Base-by-base conservation (phyloP, 1,140 invertebrate genomes). In the Gonioctena quinquepunctata region DNA sequence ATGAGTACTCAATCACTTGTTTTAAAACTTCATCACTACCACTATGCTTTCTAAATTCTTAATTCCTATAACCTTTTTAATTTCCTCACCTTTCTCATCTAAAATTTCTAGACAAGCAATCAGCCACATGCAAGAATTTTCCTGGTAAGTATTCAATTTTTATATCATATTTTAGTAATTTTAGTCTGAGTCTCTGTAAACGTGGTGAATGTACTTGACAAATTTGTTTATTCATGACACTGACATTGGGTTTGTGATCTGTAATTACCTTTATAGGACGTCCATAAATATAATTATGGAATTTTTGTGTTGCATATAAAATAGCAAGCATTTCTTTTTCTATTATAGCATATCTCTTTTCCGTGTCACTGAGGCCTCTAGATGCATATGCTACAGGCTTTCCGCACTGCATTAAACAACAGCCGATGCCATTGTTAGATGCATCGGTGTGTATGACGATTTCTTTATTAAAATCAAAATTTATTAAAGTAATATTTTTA, bases 211-310 rank as follows among this genome's bases (percentile, higher is more conserved):
- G 28, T 8, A 63, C 23, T 64, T 63, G 50, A 64, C 13, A 64
- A 48, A 69, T 27, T 56, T 63, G 23, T 64, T 69, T 69, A 13
- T 63, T 64, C 22, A 19, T 13, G 16, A 69, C 33, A 16, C 23
- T n/a, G 13, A 64, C 50, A 13, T 64, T 23, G 3, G 60, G 60
- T 18, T 69, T 69, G 42, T 64, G 68, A 22, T 69, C 78, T 27
- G 72, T 77, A 49, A 77, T 50, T 5, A 79, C 63, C 8, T 19
- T 72, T 22, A 80, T 33, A 7, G 69, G 57, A 61, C 72, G 69
- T 18, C 81, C 81, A 70, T 72, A 80, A 19, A 81, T 57, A 73
- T 74, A 83, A 22, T 82, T 71, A 69, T 80, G 70, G 75, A 82
- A 81, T 71, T 70, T 76, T 50, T 69, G 67, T 19, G 71, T 71